These are phyloP conservation scores for Nestor notabilis DNA, from an alignment of 2,113 vertebrate genomes.

Conservation along the genomic window DNA sequence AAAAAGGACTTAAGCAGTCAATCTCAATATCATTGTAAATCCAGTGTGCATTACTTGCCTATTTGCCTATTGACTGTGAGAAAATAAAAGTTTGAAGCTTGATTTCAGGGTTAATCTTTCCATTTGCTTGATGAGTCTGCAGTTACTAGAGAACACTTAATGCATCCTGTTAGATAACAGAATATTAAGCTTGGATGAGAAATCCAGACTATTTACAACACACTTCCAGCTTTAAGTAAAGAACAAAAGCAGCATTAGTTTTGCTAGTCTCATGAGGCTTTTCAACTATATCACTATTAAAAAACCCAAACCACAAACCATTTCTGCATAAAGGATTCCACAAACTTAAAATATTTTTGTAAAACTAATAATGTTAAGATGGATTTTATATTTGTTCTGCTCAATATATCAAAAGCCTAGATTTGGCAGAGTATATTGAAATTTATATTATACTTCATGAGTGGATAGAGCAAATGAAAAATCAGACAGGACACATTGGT, in stretches of 20 bases:
- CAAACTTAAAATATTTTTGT: not conserved
- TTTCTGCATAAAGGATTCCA: not conserved
- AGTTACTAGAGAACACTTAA: constrained; percentile 63
- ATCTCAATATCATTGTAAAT: constrained; percentile 90
- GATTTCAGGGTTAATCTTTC: constrained; percentile 88
- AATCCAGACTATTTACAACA: constrained; percentile 45
- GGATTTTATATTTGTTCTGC: not conserved
- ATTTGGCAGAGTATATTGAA: not conserved
- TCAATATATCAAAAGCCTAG: not conserved
- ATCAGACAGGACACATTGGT: not conserved
- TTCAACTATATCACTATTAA: not conserved
- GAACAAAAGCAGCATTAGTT: constrained; percentile 27
- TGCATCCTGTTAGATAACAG: constrained; percentile 56
- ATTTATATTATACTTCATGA: not conserved
- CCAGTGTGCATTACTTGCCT: constrained; percentile 76
- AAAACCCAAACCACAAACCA: not conserved
- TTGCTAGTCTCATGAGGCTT: not conserved
- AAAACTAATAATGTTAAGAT: not conserved
- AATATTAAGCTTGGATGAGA: constrained; percentile 44
- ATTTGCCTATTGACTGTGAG: constrained; percentile 81
- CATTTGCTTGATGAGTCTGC: constrained; percentile 80
- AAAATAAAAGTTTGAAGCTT: constrained; percentile 82
- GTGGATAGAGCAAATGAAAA: not conserved
- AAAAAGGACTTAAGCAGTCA: constrained; percentile 88
- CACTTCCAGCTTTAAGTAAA: constrained; percentile 55